phyloP scores from a whole-genome alignment of 1,140 invertebrate species.

The Scaptomyza pallida region DNA sequence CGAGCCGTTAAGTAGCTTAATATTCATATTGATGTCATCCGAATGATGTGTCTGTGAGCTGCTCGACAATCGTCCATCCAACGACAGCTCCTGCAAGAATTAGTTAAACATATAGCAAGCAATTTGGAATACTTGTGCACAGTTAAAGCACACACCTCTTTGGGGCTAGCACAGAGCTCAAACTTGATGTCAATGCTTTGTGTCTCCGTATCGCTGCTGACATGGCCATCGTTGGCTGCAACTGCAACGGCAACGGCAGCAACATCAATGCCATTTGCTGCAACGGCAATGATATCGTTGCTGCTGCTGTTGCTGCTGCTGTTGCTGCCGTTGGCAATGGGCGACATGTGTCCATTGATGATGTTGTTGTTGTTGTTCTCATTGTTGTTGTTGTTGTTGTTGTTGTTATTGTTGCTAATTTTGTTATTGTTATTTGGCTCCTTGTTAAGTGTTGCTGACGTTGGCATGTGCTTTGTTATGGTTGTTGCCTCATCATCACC shows the following conservation, averaged over 20 bases:
- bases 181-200: constrained; percentile 78
- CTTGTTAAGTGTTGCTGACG: constrained; percentile 72
- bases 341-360: constrained; percentile 61
- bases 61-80: constrained; percentile 72
- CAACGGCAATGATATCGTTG: constrained; percentile 20
- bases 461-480: constrained; percentile 65
- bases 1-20: constrained; percentile 73
- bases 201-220: constrained; percentile 64
- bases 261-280: constrained; percentile 42
- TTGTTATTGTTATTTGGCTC: constrained; percentile 79
- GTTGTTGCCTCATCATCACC: constrained; percentile 55
- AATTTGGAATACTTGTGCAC: neutral
- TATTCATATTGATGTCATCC: constrained; percentile 76
- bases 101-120: constrained; percentile 8
- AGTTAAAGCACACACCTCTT: constrained; percentile 62
- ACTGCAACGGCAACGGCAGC: constrained; percentile 16
- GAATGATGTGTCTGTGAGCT: constrained; percentile 74
- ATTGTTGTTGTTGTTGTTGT: constrained; percentile 24
- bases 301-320: neutral
- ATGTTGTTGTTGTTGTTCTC: constrained; percentile 47
- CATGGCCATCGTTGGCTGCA: constrained; percentile 33
- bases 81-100: constrained; percentile 64
- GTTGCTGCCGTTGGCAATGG: constrained; percentile 41
- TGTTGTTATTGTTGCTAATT: constrained; percentile 71
- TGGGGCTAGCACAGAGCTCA: constrained; percentile 70